Conservation (phyloP, 1,140 invertebrate genomes). For the Himalopsyche phryganea region DNA sequence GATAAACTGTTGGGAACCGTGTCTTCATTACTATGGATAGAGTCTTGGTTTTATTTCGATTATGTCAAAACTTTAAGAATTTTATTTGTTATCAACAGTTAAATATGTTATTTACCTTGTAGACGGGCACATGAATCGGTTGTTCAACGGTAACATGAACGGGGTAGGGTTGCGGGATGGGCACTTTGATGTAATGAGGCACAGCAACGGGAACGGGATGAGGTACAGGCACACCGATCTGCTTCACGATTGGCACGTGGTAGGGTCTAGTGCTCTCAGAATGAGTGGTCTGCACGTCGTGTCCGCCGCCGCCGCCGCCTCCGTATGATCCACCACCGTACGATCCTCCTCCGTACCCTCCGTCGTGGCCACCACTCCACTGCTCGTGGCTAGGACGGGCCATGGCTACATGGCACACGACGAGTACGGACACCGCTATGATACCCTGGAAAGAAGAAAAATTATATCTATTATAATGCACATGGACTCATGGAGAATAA, state of each 20-base stretch:
- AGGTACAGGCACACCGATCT: slow-evolving; percentile 70
- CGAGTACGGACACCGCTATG: slow-evolving; percentile 5
- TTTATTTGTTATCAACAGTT: no score
- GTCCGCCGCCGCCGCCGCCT: slow-evolving; percentile 1
- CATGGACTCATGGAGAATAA: no score
- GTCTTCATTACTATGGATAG: no score
- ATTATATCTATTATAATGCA: no score
- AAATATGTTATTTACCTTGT: slow-evolving; percentile 65
- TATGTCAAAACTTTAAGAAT: no score
- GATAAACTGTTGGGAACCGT: no score
- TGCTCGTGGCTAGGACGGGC: slow-evolving; percentile 14
- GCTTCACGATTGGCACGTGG: slow-evolving; percentile 70
- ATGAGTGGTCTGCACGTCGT: slow-evolving; percentile 52
- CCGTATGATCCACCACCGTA: slow-evolving; percentile 7
- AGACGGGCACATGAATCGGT: slow-evolving; percentile 69
- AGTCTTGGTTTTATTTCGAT: no score
- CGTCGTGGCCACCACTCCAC: slow-evolving; percentile 3
- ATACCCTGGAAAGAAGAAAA: slow-evolving; percentile 18
- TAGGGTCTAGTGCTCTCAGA: slow-evolving; percentile 65
- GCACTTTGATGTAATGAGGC: slow-evolving; percentile 68
- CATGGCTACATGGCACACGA: slow-evolving; percentile 12
- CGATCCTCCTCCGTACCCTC: slow-evolving; percentile 1
- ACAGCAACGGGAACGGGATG: slow-evolving; percentile 71
- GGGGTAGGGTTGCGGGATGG: slow-evolving; percentile 72
- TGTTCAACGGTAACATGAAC: slow-evolving; percentile 68